Evolutionary conservation across 2,888 invertebrate species (phyloP), one percentile per base, ranked within the genome.

Genomic region (Cheiracanthium punctorium): DNA sequence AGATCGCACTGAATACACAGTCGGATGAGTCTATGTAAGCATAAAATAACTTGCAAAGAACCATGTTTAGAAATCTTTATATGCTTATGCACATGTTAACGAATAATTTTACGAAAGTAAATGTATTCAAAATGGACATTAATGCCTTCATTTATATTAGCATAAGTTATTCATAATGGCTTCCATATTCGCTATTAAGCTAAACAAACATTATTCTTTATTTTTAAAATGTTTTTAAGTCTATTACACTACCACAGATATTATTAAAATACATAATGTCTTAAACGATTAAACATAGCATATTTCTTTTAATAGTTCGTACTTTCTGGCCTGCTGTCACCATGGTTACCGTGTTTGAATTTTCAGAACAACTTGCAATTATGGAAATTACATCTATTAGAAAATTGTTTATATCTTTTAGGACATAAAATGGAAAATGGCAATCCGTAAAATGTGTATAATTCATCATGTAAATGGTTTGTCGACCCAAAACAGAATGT

Each of bases 331-430:
- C 1, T 17, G 5, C 5, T 58, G 58, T 58, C 17, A 24, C 58
- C 12, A 58, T 58, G 58, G 58, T 24, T 58, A 58, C 58, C 24
- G 24, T 58, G 58, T 58, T 58, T 58, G 58, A 58, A 58, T 58
- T 58, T 58, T 58, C 24, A 58, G 58, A 58, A 58, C 58, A 58
- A 58, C 58, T 24, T 58, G 58, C 58, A 58, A 20, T 58, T 58
- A 58, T 58, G 58, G 58, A 58, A 58, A 58, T 58, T 58, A 58
- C 58, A 58, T 58, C 58, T 58, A 58, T 58, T 58, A 58, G 58
- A 58, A 58, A 58, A 58, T 58, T 58, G 58, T 58, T 58, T 58
- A 58, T 58, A 58, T 58, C 58, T 58, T 58, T 58, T 24, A 5
- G 58, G 24, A 4, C 24, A 24, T 58, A 58, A 58, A 58, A 58